These are phyloP conservation scores for Leucania comma DNA, from an alignment of 2,888 invertebrate genomes.

Conservation along the genomic window DNA sequence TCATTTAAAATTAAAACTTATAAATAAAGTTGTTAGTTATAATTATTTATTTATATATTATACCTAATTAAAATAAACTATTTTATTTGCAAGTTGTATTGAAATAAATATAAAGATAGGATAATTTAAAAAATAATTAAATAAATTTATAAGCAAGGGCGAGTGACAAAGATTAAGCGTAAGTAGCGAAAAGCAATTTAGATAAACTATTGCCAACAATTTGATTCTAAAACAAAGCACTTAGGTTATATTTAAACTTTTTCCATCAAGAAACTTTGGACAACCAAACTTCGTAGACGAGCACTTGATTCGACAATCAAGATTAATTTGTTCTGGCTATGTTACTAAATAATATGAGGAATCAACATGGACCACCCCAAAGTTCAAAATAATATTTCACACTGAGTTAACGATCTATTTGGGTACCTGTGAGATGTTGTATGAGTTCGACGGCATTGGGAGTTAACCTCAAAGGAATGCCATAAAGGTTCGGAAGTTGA, in stretches of 20 bases:
- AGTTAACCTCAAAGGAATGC: conserved; percentile 85
- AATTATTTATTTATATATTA: too few relatives aligned
- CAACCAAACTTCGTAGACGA: conserved; percentile 68
- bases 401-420: conserved; percentile 86
- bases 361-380: conserved; percentile 79
- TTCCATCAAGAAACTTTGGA: conserved; percentile 63
- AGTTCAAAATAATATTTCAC: conserved; percentile 83
- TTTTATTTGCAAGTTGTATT: too few relatives aligned
- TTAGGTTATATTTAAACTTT: conserved; percentile 60
- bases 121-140: conserved; percentile 29
- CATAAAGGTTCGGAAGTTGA: conserved; percentile 88
- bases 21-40: too few relatives aligned
- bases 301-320: conserved; percentile 63
- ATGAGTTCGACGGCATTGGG: conserved; percentile 63
- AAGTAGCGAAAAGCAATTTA: conserved; percentile 47
- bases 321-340: conserved; percentile 63
- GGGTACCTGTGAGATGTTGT: conserved; percentile 74
- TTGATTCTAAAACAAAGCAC: conserved; percentile 59
- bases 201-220: conserved; percentile 58
- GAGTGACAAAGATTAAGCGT: conserved; percentile 49
- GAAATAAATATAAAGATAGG: too few relatives aligned
- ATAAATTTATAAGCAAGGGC: conserved; percentile 28
- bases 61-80: too few relatives aligned
- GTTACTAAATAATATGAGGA: conserved; percentile 64
- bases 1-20: too few relatives aligned